Evolutionary conservation across 2,888 invertebrate genomes (phyloP), one percentile per base, ranked within the genome.

Genomic region (Aleiodes testaceus): DNA sequence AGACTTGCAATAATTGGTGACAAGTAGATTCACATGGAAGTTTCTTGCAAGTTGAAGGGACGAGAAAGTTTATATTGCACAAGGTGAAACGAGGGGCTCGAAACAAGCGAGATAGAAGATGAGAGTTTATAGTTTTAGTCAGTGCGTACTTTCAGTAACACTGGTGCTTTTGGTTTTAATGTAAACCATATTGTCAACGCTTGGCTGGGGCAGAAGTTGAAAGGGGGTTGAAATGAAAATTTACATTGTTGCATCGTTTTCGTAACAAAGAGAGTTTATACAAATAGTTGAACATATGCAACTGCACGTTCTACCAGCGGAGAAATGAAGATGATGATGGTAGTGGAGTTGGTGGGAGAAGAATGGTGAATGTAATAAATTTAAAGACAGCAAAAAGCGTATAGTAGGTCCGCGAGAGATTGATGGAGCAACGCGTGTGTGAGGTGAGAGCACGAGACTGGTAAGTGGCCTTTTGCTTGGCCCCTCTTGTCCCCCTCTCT

Each of bases 381-480:
- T 83, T 36, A 36, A 7, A 80, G 75, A 77, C 72, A 71, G 68
- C 74, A 78, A 79, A 81, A 82, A 82, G 82, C 81, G 78, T 79
- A 78, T 76, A 75, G 77, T 79, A 80, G 78, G 77, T 79, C 79
- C 82, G 81, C 80, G 80, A 75, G 78, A 83, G 82, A 83, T 83
- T 83, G 82, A 82, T 83, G 83, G 80, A 83, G 76, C 79, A 77
- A 81, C 82, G 80, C 81, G 79, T 36, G 36, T 36, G 36, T 75
- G 79, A 82, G 81, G 80, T 82, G 82, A 82, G 82, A 81, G 81
- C 75, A 77, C 77, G 75, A 76, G 77, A 79, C 76, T 71, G 71
- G 81, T 79, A 81, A 81, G 81, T 79, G 81, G 79, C 78, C 82
- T 79, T 80, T 83, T 79, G 79, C 79, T 77, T 36, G 36, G 36